Percentiles rank a stretch among this genome's conserved stretches.
These are phyloP conservation scores for Acromyrmex charruanus DNA, from an alignment of 1,140 invertebrate species.

Conservation along the genomic window DNA sequence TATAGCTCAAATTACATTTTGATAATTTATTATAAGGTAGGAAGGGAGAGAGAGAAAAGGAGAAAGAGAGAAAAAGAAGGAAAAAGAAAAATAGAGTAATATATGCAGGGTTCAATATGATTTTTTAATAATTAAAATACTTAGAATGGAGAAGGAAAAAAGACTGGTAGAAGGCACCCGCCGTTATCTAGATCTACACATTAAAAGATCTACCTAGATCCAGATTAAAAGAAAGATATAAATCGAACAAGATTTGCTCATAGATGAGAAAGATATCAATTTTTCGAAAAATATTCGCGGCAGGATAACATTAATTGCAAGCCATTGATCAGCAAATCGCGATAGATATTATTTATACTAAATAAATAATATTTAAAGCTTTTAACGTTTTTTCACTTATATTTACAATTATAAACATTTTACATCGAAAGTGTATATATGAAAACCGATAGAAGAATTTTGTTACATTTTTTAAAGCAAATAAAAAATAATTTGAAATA, in stretches of 20 bases:
- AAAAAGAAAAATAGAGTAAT: constrained; percentile 50
- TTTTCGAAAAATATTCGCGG: constrained; percentile 45
- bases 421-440: constrained; percentile 16
- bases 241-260: constrained; percentile 71
- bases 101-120: constrained; percentile 78
- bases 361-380: constrained; percentile 11
- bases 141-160: constrained; percentile 80
- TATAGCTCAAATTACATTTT: constrained; percentile 64
- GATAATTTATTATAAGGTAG: constrained; percentile 43
- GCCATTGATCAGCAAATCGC: constrained; percentile 32
- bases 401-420: background rate
- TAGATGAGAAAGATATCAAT: constrained; percentile 68
- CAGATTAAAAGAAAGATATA: constrained; percentile 62
- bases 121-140: constrained; percentile 77
- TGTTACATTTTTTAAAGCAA: constrained; percentile 9
- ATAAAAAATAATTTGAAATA: constrained; percentile 41
- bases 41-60: background rate
- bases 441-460: constrained; percentile 19
- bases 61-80: background rate
- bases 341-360: constrained; percentile 40
- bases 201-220: constrained; percentile 41
- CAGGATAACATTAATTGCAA: constrained; percentile 50
- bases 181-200: constrained; percentile 74
- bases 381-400: background rate
- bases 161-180: constrained; percentile 82